Percentiles rank a stretch among this genome's conserved stretches.
These are phyloP conservation scores for Saccopteryx bilineata DNA, from an alignment of 2,113 vertebrate species.

Conservation along the genomic window DNA sequence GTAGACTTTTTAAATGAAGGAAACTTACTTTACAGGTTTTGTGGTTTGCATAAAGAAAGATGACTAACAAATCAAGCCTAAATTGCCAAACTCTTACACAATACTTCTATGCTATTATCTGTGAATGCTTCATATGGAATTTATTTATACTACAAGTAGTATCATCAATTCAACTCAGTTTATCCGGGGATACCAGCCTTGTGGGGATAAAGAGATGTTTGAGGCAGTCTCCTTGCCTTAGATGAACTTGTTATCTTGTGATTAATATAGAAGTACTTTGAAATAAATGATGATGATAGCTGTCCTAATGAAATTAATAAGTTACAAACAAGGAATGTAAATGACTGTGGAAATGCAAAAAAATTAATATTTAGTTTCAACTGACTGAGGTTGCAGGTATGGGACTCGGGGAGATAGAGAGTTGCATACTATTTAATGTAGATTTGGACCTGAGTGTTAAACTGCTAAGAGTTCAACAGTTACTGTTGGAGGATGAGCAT, in stretches of 20 bases:
- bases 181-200: background rate
- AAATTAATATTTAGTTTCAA: conserved; percentile 11
- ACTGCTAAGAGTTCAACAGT: background rate
- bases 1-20: conserved; percentile 34
- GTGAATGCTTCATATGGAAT: background rate
- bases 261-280: background rate
- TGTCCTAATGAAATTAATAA: conserved; percentile 21
- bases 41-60: conserved; percentile 40
- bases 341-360: conserved; percentile 9
- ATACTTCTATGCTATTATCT: background rate
- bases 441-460: background rate
- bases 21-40: conserved; percentile 38
- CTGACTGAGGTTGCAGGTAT: background rate
- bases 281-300: conserved; percentile 5
- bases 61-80: background rate
- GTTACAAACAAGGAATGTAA: conserved; percentile 35
- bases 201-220: background rate
- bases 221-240: background rate
- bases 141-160: background rate
- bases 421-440: background rate
- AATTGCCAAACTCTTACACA: background rate
- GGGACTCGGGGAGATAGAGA: background rate
- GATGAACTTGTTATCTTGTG: background rate
- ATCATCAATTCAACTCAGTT: background rate
- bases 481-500: background rate